phyloP scores from a whole-genome alignment of 2,888 invertebrate species.

The Xylocampa areola region DNA sequence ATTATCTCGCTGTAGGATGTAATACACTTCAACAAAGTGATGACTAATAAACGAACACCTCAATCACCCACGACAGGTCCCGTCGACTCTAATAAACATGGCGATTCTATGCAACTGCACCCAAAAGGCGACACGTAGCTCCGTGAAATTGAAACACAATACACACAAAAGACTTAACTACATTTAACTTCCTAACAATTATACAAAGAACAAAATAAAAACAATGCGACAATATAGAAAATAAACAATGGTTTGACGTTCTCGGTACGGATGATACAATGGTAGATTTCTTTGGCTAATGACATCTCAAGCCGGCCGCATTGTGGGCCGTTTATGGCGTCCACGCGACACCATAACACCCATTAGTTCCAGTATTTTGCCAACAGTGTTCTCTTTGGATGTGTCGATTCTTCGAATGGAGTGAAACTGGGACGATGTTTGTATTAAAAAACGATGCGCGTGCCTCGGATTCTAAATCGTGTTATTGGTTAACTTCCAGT shows the following conservation, averaged over 20 bases:
- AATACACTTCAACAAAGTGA: constrained; percentile 61
- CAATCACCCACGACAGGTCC: constrained; percentile 80
- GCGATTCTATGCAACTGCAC: constrained; percentile 80
- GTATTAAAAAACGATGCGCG: constrained; percentile 81
- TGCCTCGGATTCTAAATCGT: constrained; percentile 68
- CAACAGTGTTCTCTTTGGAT: constrained; percentile 74
- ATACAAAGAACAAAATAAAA: constrained; percentile 82
- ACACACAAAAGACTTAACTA: constrained; percentile 81
- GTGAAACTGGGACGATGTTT: constrained; percentile 75
- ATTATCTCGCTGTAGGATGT: constrained; percentile 58
- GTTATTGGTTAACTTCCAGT: constrained; percentile 60
- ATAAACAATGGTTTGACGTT: constrained; percentile 72
- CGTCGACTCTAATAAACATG: constrained; percentile 84
- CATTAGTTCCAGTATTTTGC: constrained; percentile 88
- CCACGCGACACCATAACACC: constrained; percentile 88
- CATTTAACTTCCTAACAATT: constrained; percentile 89
- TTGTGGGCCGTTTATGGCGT: constrained; percentile 86
- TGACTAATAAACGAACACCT: constrained; percentile 79
- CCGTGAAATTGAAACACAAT: constrained; percentile 82
- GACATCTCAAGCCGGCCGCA: constrained; percentile 80
- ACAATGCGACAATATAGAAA: constrained; percentile 78
- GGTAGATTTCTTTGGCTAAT: constrained; percentile 79
- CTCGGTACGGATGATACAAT: constrained; percentile 76
- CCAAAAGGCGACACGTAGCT: constrained; percentile 71
- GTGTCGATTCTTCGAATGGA: constrained; percentile 79